These are phyloP conservation scores for Condylura cristata DNA, from an alignment of 2,113 vertebrate species.

Conservation along the genomic window DNA sequence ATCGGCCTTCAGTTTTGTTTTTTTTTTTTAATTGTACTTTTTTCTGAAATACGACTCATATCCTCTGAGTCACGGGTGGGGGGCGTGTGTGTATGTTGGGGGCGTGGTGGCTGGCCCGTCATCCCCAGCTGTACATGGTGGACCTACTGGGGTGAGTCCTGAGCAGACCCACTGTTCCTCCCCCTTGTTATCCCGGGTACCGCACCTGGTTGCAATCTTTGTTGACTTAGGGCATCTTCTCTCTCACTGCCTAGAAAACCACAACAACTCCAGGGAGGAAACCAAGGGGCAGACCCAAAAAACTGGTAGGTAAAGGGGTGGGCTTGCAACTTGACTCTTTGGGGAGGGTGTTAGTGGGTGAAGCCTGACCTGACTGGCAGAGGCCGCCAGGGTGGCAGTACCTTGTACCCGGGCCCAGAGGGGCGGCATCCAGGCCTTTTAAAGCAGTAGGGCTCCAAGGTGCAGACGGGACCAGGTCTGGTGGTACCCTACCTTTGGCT, in stretches of 20 bases:
- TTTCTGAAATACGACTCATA: constrained; percentile 81
- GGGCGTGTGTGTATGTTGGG: constrained; percentile 35
- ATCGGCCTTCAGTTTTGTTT: constrained; percentile 28
- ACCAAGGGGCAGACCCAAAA: constrained; percentile 96
- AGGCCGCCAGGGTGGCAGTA: too few relatives aligned
- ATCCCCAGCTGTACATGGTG: constrained; percentile 52
- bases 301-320: constrained; percentile 87
- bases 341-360: not conserved
- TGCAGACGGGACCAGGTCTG: not conserved
- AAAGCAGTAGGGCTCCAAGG: not conserved
- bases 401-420: not conserved
- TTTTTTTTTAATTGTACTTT: constrained; percentile 59
- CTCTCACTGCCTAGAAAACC: constrained; percentile 87
- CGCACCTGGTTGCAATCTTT: not conserved
- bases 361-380: not conserved
- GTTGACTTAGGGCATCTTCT: not conserved
- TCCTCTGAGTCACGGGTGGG: constrained; percentile 85
- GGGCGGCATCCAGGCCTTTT: not conserved
- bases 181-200: not conserved
- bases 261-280: constrained; percentile 90
- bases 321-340: too few relatives aligned
- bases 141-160: not conserved
- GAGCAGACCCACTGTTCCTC: not conserved
- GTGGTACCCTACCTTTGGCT: not conserved
- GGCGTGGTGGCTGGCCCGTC: constrained; percentile 35